Percentiles rank a stretch among this genome's conserved stretches.
These are phyloP conservation scores for Cheilosia pagana DNA, from an alignment of 2,888 invertebrate genomes.

Conservation along the genomic window DNA sequence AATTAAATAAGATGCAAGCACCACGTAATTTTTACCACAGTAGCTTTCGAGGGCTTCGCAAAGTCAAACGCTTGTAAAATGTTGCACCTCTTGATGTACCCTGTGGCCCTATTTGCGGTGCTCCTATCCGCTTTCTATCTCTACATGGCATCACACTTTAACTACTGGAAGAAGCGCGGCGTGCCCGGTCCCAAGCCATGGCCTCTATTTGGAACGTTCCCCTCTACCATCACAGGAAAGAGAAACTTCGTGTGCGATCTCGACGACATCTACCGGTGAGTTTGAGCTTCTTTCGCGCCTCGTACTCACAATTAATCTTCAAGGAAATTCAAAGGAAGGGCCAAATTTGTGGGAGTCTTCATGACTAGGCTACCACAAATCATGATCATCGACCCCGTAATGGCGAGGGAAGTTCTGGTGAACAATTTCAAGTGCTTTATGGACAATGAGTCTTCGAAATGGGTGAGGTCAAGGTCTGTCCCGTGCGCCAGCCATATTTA, in stretches of 20 bases:
- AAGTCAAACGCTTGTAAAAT: neutral
- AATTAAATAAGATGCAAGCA: no score
- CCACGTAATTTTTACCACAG: neutral
- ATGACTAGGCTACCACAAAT: conserved; percentile 80
- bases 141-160: conserved; percentile 76
- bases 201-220: conserved; percentile 78
- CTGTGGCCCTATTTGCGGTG: conserved; percentile 63
- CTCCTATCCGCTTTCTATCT: conserved; percentile 35
- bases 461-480: conserved; percentile 39
- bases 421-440: conserved; percentile 81
- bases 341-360: conserved; percentile 83
- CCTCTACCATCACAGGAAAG: conserved; percentile 77
- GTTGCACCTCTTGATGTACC: conserved; percentile 1
- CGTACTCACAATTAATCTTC: neutral
- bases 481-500: no score
- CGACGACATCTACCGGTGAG: conserved; percentile 82
- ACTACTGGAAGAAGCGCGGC: conserved; percentile 79
- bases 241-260: conserved; percentile 80
- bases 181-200: conserved; percentile 79
- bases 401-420: conserved; percentile 82
- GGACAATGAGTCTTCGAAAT: conserved; percentile 78
- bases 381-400: conserved; percentile 82
- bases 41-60: neutral
- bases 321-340: conserved; percentile 79
- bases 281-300: neutral